Base-by-base conservation (phyloP, 2,113 vertebrate species). In the Mesitornis unicolor region DNA sequence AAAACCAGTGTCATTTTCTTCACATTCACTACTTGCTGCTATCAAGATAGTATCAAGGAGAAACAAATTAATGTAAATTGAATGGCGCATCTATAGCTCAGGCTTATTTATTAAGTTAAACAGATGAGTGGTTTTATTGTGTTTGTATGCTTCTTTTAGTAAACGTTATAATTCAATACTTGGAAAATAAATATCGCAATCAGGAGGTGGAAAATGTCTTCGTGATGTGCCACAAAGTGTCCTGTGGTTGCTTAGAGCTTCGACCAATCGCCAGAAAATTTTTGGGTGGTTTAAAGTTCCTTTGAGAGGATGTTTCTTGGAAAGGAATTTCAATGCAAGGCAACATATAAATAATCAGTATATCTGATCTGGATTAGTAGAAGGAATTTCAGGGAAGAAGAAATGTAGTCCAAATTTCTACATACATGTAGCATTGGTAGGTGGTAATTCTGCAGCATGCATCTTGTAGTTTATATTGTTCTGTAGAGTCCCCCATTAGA, bases 71-170 rank as follows among this genome's bases (percentile, higher is more conserved):
- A 83, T 75, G 18, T 93, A 86, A 86, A 57, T 81, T 7, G 13
- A 95, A 74, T 47, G 79, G 43, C 28, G 61, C 31, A 48, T 91
- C 38, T 78, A 33, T 81, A 79, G 48, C 43, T 75, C 78, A 63
- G 77, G 38, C 45, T 89, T 70, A 86, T 93, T 95, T 73, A 73
- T 90, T 80, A 59, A 43, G 19, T 91, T 94, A 89, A 96, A 93
- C 36, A 84, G 50, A 51, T 81, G 64, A 73, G 64, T 94, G 80
- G 31, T 87, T 95, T 71, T 84, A 88, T 69, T 60, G 38, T 69
- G 42, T 78, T 82, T 81, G 59, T 70, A 17, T 79, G 42, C 13
- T 60, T 54, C 53, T 93, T 69, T 31, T 91, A 94, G 73, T 81
- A 26, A 83, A 45, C 2, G 4, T 81, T 70, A 21, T n/a, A 68